Evolutionary conservation across 2,797 vertebrate species (phyloP), one percentile per base, ranked within the genome.

Genomic region (Acanthurus tractus): DNA sequence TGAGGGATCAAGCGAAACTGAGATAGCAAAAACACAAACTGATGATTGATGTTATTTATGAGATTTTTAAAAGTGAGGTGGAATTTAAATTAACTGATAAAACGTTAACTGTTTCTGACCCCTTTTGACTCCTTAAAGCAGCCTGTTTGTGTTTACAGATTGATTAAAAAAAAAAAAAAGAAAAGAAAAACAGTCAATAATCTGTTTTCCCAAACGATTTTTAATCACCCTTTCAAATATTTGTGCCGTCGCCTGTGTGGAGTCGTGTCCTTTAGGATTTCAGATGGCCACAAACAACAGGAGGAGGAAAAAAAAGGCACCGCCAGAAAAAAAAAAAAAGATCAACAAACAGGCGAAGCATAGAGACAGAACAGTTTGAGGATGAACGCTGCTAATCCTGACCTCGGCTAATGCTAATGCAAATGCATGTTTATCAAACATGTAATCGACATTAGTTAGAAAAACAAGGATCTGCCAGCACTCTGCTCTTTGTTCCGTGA

Each of bases 161-260:
- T 87, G 87, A 89, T 90, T 88, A 81, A 80, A 79, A 80, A 70
- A 55, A 76, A 76, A 81, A 84, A 25, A 81, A 83, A 76, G 81
- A 89, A 85, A 76, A 34, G 29, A 34, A 34, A 34, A 34, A 34
- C 29, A 75, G 87, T 91, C 92, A 93, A 93, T 94, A 95, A 94
- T 94, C 92, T 93, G 91, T 94, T 95, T 93, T 93, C 92, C 89
- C 87, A 92, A 94, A 93, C 76, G 91, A 93, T 90, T 94, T 94
- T 93, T 94, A 94, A 95, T 95, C 93, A 93, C 89, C 78, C 87
- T 91, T 91, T 94, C 93, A 94, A 95, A 95, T 93, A 95, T 95
- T 95, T 94, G 93, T 90, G 88, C 84, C 79, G 67, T 83, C 61
- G 79, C 84, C 79, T 77, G 77, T 79, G 89, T 80, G 74, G 89